These are phyloP conservation scores for Lipophrys pholis DNA, from an alignment of 2,113 vertebrate genomes.

Conservation along the genomic window DNA sequence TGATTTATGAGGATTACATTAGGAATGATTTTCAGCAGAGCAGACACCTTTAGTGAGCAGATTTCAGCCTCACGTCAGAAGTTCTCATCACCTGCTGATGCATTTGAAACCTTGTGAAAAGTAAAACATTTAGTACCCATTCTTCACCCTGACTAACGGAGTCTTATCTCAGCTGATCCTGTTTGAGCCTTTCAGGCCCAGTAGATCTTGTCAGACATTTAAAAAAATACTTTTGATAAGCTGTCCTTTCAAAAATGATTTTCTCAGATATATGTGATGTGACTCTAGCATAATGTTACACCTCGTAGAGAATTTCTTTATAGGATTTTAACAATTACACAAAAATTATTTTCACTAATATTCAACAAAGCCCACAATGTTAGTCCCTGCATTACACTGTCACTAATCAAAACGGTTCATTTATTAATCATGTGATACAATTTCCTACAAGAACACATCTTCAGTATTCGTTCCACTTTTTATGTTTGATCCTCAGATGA, in stretches of 20 bases:
- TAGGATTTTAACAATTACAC: too few species aligned
- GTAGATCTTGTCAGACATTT: constrained; percentile 6
- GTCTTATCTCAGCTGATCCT: background rate
- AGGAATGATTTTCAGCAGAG: background rate
- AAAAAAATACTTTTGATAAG: background rate
- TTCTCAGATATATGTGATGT: background rate
- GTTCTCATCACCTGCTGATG: constrained; percentile 3
- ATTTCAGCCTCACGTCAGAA: background rate
- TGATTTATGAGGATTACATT: too few species aligned
- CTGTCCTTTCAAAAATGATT: background rate
- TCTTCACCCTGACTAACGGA: background rate
- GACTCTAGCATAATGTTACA: background rate
- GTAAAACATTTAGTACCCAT: too few species aligned
- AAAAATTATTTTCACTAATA: too few species aligned
- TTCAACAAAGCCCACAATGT: too few species aligned
- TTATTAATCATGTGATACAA: too few species aligned
- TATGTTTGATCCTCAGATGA: background rate
- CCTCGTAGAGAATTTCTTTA: too few species aligned
- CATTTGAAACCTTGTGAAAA: constrained; percentile 3
- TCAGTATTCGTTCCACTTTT: background rate
- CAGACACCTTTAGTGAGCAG: background rate
- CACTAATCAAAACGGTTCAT: too few species aligned
- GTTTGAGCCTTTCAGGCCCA: constrained; percentile 5
- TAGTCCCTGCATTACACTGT: too few species aligned
- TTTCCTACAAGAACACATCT: background rate